Evolutionary conservation across 2,888 invertebrate genomes (phyloP), one percentile per base, ranked within the genome.

Genomic region (Lasioglossum oenotherae): DNA sequence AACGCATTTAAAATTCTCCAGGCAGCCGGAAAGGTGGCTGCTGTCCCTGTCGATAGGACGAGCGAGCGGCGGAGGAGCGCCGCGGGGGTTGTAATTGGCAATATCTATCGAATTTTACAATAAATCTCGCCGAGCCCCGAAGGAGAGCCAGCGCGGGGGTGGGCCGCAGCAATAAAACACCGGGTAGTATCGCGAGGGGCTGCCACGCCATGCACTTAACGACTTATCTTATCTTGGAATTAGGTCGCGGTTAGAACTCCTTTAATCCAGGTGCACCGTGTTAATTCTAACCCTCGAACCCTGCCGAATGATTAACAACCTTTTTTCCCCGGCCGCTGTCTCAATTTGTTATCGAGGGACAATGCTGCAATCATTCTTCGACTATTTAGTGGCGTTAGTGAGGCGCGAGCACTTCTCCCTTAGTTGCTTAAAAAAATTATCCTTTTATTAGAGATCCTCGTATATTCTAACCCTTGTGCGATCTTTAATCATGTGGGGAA

Each of bases 191-290:
- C 92, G 92, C 93, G 88, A 87, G 90, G 87, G 90, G 91, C 82
- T 81, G 90, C 92, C 91, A 91, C 92, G 90, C 91, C 92, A 79
- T 93, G 93, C 93, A 93, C 92, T 94, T 93, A 93, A 93, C 93
- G 93, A 93, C 92, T 93, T 94, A 94, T 94, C 94, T 94, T 94
- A 94, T 94, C 94, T 92, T 89, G 91, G 93, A 93, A 93, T 93
- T 93, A 92, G 93, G 92, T 92, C 92, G 92, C 90, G 89, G 89
- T 91, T 92, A 88, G 86, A 86, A 74, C 90, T 83, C 84, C 87
- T 82, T 91, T 90, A 87, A 89, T 83, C 80, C 89, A 41, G 78
- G 67, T 78, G 82, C 74, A 72, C 71, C 57, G 8, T 71, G 67
- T 60, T 80, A 83, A 80, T 83, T 83, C 38, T 76, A 76, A 87